phyloP scores from a whole-genome alignment of 2,888 invertebrate species.

The Drosophila eohydei region DNA sequence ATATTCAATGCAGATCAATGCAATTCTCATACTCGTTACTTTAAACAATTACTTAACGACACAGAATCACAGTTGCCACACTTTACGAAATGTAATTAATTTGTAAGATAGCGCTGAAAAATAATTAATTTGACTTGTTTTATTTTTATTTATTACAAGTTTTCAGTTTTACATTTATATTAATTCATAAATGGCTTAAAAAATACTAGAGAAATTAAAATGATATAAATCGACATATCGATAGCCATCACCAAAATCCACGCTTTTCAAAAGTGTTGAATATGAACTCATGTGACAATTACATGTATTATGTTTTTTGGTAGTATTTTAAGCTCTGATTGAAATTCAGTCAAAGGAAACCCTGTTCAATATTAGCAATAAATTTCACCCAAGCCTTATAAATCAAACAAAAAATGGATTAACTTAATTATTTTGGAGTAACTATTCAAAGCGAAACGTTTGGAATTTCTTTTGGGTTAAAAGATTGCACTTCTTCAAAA shows the following conservation, averaged over 20 bases:
- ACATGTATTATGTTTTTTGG: not conserved
- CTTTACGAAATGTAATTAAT: not conserved
- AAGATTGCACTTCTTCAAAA: constrained; percentile 28
- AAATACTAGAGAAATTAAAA: not conserved
- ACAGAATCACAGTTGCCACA: constrained; percentile 1
- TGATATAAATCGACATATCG: constrained; percentile 1
- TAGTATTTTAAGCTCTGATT: not conserved
- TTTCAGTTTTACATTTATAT: not conserved
- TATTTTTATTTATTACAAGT: not conserved
- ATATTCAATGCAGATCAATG: not conserved
- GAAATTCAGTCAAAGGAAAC: not conserved
- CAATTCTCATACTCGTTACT: constrained; percentile 13
- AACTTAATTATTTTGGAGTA: not conserved
- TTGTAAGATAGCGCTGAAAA: not conserved
- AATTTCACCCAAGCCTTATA: constrained; percentile 6
- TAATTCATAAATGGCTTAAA: not conserved
- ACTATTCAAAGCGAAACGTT: not conserved
- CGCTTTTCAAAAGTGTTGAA: not conserved
- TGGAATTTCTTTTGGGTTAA: constrained; percentile 24
- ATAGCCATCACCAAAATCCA: not conserved
- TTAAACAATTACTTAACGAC: constrained; percentile 2
- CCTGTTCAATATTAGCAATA: not conserved
- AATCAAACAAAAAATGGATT: not conserved
- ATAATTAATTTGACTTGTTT: not conserved
- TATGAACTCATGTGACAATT: not conserved